Base-by-base conservation (phyloP, 1,140 invertebrate species). In the Trichonephila clavipes region DNA sequence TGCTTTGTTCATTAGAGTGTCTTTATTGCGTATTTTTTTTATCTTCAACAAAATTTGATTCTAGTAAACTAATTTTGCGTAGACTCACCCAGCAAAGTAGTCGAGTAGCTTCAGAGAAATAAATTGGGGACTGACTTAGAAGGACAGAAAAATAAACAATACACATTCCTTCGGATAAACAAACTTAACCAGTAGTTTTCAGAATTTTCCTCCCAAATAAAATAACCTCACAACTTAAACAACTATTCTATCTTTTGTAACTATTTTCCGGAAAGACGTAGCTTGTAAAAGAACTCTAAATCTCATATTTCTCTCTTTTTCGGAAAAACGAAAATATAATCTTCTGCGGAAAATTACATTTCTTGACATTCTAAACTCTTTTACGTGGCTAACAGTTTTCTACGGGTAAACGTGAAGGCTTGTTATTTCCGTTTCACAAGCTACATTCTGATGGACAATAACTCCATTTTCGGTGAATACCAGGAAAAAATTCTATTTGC, bases 401-500 rank as follows among this genome's bases (percentile, higher is more conserved):
- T 61, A 18, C 58, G n/a, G 90, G 59, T 77, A 61, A 83, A 18
- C 18, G 64, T 77, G 58, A 87, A 86, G 69, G 61, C 66, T 77
- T 72, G 82, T 87, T 87, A 92, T 92, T 92, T 92, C 91, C 91
- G 91, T 40, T 77, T 62, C 21, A 66, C 12, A 34, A 85, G 34
- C 16, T 28, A 58, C 77, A 92, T 85, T 92, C 81, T 66, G 59
- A 92, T 44, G 44, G 51, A 92, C 81, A 92, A 85, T 92, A 92
- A 92, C 90, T 92, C 90, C 62, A 92, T 92, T 92, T 92, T 28
- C 90, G 6, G 34, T 85, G 81, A n/a, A 92, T 28, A 12, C 61
- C 61, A 85, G 85, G 61, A 18, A 81, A 85, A 92, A 92, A 92
- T 92, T 92, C 77, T 58, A 66, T 92, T 89, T 89, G 40, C 88